Percentiles rank a stretch among this genome's conserved stretches.
Evolutionary conservation across 2,888 invertebrate species (phyloP).

Genomic region (Gnatocerus cornutus): DNA sequence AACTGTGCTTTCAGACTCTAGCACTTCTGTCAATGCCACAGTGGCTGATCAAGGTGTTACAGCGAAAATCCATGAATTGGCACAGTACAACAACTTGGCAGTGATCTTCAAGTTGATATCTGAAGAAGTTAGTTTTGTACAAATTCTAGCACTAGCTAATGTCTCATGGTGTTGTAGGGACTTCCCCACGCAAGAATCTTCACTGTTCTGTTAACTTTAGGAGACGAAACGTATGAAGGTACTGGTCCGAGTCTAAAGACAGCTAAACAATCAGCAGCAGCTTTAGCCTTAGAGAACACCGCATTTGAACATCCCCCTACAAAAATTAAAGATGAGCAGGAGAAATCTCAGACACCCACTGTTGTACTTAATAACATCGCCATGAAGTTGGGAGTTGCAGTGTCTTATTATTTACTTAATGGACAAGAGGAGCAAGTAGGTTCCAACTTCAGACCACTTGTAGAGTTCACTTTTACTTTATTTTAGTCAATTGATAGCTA

Average conservation of each 20-base stretch:
- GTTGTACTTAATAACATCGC: constrained; percentile 65
- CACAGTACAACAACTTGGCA: constrained; percentile 58
- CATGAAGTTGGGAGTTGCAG: constrained; percentile 62
- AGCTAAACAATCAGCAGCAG: constrained; percentile 62
- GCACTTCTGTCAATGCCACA: background rate
- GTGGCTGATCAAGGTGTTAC: background rate
- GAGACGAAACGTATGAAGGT: constrained; percentile 62
- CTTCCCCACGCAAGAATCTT: constrained; percentile 63
- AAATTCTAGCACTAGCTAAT: too few species aligned
- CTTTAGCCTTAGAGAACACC: constrained; percentile 61
- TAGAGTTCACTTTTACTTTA: too few species aligned
- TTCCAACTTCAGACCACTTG: background rate
- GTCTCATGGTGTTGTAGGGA: constrained; percentile 61
- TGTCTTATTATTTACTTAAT: constrained; percentile 58
- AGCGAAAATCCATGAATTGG: constrained; percentile 58
- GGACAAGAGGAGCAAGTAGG: constrained; percentile 33
- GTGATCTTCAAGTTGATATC: constrained; percentile 57
- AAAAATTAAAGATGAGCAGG: constrained; percentile 52
- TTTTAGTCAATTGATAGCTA: constrained; percentile 39
- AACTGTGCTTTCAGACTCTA: background rate
- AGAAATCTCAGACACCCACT: constrained; percentile 61
- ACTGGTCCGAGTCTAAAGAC: constrained; percentile 62
- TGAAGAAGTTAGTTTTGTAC: constrained; percentile 55
- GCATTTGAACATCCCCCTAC: constrained; percentile 61
- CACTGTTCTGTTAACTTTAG: constrained; percentile 60